A percentile compares a stretch with the other conserved stretches of the same genome.
Evolutionary conservation across 2,888 invertebrate genomes (phyloP).

Genomic region (Coleophora flavipennella): DNA sequence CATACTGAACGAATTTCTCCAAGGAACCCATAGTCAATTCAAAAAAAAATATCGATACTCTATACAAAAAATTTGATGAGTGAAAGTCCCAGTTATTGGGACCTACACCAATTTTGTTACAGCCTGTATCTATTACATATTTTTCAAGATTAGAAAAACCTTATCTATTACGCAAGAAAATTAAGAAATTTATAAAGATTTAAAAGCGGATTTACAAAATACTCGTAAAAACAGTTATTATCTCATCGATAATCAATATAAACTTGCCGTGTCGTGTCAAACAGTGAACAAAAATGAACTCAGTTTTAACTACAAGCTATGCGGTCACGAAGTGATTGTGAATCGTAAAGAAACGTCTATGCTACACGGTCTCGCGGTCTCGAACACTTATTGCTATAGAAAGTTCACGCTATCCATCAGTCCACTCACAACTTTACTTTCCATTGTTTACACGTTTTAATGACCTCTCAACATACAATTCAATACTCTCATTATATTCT

Average conservation of each 20-base stretch:
- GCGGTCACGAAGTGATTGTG: slow-evolving; percentile 45
- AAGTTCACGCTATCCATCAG: slow-evolving; percentile 36
- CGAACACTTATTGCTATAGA: slow-evolving; percentile 12
- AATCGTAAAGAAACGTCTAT: slow-evolving; percentile 36
- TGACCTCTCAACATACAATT: slow-evolving; percentile 28
- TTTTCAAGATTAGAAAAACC: too few relatives aligned
- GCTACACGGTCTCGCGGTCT: slow-evolving; percentile 6
- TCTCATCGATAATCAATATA: background rate
- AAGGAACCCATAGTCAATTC: too few relatives aligned
- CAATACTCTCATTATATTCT: slow-evolving; percentile 10
- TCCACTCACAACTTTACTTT: slow-evolving; percentile 25
- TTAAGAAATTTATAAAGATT: too few relatives aligned
- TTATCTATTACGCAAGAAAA: too few relatives aligned
- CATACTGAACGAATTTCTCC: too few relatives aligned
- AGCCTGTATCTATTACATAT: too few relatives aligned
- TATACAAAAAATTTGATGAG: too few relatives aligned
- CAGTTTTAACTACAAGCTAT: slow-evolving; percentile 1
- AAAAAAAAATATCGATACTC: too few relatives aligned
- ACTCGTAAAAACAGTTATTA: background rate
- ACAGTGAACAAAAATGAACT: slow-evolving; percentile 2
- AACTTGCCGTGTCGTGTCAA: background rate
- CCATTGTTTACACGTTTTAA: slow-evolving; percentile 22
- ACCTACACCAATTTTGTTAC: too few relatives aligned
- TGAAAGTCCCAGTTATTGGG: too few relatives aligned
- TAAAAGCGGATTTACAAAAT: too few relatives aligned